Evolutionary conservation across 2,113 vertebrate genomes (phyloP).

Genomic region (Emydura subglobosa): DNA sequence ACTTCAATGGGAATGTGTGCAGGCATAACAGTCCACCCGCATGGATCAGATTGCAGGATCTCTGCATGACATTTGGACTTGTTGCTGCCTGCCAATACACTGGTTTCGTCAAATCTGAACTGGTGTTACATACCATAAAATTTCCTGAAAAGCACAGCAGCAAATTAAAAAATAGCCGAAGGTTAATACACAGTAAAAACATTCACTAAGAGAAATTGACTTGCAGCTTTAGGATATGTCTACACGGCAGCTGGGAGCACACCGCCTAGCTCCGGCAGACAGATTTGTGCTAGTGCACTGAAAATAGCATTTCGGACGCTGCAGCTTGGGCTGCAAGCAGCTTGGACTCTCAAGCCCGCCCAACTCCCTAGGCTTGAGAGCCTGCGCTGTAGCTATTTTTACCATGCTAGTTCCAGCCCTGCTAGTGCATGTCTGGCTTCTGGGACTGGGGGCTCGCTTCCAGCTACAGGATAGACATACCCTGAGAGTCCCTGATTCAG

Average conservation of each 20-base stretch:
- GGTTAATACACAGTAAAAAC: constrained; percentile 69
- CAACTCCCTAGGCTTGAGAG: background rate
- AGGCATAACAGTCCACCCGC: background rate
- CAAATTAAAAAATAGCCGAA: constrained; percentile 76
- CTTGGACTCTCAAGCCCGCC: background rate
- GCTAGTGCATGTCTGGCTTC: background rate
- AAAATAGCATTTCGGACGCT: background rate
- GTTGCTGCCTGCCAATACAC: constrained; percentile 39
- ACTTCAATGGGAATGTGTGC: constrained; percentile 26
- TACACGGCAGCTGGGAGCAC: background rate
- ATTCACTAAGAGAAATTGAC: constrained; percentile 16
- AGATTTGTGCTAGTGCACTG: background rate
- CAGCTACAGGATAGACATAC: background rate
- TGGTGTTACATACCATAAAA: background rate
- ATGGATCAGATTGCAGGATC: background rate
- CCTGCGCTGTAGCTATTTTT: background rate
- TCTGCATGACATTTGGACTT: constrained; percentile 54
- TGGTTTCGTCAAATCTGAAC: constrained; percentile 46
- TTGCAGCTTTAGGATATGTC: background rate
- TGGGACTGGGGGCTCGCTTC: background rate
- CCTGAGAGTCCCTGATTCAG: background rate
- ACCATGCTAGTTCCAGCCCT: background rate
- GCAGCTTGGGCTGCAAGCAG: background rate
- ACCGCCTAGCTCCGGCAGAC: background rate
- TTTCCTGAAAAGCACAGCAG: constrained; percentile 53